Evolutionary conservation across 2,797 vertebrate genomes (phyloP), one percentile per base, ranked within the genome.

Genomic region (Enteromius argenteus): DNA sequence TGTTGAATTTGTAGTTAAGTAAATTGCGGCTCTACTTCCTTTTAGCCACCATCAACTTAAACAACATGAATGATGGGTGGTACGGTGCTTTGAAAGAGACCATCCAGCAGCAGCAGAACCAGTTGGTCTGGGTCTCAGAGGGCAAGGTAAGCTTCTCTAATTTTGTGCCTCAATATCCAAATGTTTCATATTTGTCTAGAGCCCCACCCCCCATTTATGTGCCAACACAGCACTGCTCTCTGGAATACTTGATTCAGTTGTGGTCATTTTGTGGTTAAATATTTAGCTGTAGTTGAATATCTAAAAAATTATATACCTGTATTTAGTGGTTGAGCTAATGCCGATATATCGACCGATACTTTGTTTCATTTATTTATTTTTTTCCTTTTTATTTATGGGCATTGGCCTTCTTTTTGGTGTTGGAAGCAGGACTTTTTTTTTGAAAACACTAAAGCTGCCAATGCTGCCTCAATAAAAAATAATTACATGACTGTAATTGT

Each of bases 11-110:
- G 39, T 78, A 11, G 39, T 64, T 46, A 13, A 39, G 21, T 60
- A 44, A 80, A 76, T 64, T 79, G 27, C 1, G 5, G 37, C 15
- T 72, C 80, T 84, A 51, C 19, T 85, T 89, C 19, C 84, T 85
- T 80, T 80, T 74, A 99, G 98, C 98, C 84, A 98, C 96, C 88
- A 99, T 99, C 93, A 99, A 99, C 93, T 92, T 99, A 93, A 99
- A 99, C 92, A 98, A 98, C 81, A 98, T 99, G 98, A 99, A 99
- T 10, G 98, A 99, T 30, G 98, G 98, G 74, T 99, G 98, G 98
- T 99, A 99, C 73, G 98, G 98, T 11, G 98, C 97, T 27, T 92
- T 99, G 83, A 99, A 99, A 85, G 98, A 99, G 91, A 97, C 96
- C 3, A 96, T 97, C 89, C 97, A 99, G 80, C 97, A 99, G 27